Percentiles rank a stretch among this genome's conserved stretches.
These are phyloP conservation scores for Aphodius sticticus DNA, from an alignment of 2,888 invertebrate species.

Conservation along the genomic window DNA sequence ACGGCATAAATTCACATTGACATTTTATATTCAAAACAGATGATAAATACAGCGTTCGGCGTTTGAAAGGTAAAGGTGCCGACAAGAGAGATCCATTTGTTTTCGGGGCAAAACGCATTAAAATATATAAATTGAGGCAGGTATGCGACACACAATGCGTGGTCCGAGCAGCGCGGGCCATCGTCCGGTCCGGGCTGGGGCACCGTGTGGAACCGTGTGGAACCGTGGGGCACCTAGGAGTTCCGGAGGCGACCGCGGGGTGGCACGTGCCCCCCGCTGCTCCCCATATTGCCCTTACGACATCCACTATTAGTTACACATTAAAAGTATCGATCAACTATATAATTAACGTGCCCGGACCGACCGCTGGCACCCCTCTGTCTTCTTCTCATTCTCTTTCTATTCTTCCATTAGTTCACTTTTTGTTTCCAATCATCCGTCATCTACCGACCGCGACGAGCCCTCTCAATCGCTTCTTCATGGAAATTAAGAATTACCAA, in stretches of 20 bases:
- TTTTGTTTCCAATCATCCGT: neutral
- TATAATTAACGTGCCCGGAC: conserved; percentile 54
- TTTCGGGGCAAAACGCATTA: conserved; percentile 61
- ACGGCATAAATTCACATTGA: conserved; percentile 54
- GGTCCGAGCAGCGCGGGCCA: conserved; percentile 49
- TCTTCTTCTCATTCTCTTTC: neutral
- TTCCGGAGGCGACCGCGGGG: conserved; percentile 45
- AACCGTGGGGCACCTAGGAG: conserved; percentile 4
- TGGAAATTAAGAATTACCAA: too few species aligned
- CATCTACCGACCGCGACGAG: neutral
- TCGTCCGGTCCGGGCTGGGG: conserved; percentile 27
- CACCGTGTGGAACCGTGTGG: neutral
- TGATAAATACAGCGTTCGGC: conserved; percentile 58
- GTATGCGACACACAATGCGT: conserved; percentile 61
- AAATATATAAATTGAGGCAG: conserved; percentile 60
- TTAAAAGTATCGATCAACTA: conserved; percentile 58
- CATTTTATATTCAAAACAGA: conserved; percentile 58
- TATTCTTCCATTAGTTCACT: neutral
- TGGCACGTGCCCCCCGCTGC: conserved; percentile 49
- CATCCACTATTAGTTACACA: conserved; percentile 60
- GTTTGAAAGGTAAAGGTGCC: conserved; percentile 57
- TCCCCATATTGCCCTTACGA: conserved; percentile 57
- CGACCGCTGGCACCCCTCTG: conserved; percentile 13
- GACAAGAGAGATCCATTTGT: conserved; percentile 60
- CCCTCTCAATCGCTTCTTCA: neutral